These are phyloP conservation scores for Nemotelus pantherinus DNA, from an alignment of 2,888 invertebrate species.

Conservation along the genomic window DNA sequence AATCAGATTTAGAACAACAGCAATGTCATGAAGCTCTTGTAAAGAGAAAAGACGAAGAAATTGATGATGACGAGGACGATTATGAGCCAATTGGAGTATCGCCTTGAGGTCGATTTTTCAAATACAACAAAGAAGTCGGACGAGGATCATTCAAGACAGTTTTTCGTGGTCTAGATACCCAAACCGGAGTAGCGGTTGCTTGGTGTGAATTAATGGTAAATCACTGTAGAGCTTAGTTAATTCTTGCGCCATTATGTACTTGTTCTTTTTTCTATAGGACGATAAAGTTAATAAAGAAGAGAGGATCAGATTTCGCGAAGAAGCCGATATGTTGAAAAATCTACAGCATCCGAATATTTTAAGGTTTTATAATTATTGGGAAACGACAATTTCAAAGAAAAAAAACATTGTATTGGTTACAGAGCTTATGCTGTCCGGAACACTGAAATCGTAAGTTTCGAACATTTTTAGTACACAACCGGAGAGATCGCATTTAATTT, in stretches of 20 bases:
- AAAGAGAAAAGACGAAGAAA: conserved; percentile 59
- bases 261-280: conserved; percentile 69
- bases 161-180: conserved; percentile 96
- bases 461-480: too few relatives aligned
- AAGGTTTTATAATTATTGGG: conserved; percentile 99
- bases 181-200: conserved; percentile 98
- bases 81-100: conserved; percentile 80
- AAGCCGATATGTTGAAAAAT: conserved; percentile 99
- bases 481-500: too few relatives aligned
- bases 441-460: conserved; percentile 85
- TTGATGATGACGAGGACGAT: conserved; percentile 74
- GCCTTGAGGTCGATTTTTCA: conserved; percentile 95
- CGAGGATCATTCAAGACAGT: conserved; percentile 99
- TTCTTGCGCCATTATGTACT: too few relatives aligned
- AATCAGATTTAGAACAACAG: conserved; percentile 59
- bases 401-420: conserved; percentile 99
- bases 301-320: conserved; percentile 92
- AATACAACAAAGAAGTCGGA: conserved; percentile 98
- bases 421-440: conserved; percentile 99
- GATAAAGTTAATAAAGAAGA: conserved; percentile 97
- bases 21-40: conserved; percentile 64
- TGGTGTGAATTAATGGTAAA: conserved; percentile 97
- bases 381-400: conserved; percentile 88
- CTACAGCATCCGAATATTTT: conserved; percentile 98
- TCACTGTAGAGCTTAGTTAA: conserved; percentile 38